These are phyloP conservation scores for Drosophila borealis DNA, from an alignment of 2,888 invertebrate species.

Conservation along the genomic window DNA sequence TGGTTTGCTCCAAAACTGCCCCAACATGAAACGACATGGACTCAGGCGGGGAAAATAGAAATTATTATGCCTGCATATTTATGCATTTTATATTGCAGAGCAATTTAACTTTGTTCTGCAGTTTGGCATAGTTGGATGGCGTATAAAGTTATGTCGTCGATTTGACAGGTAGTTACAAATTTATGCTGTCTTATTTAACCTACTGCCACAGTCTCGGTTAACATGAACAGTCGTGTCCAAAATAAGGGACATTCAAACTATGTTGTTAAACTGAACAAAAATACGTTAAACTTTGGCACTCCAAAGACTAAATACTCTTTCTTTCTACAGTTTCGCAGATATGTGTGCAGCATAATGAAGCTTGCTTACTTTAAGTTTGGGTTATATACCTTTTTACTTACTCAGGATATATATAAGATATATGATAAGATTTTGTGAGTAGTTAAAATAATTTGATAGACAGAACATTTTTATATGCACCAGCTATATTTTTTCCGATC, in stretches of 20 bases:
- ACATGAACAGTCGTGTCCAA: background rate
- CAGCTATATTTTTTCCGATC: too few relatives aligned
- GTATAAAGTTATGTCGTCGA: constrained; percentile 34
- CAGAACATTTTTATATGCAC: too few relatives aligned
- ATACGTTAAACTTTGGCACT: too few relatives aligned
- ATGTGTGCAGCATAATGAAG: too few relatives aligned
- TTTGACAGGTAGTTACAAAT: constrained; percentile 24
- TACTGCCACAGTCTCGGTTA: constrained; percentile 12
- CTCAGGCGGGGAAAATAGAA: constrained; percentile 11
- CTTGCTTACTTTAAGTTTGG: too few relatives aligned
- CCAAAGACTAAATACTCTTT: too few relatives aligned
- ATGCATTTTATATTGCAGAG: constrained; percentile 39
- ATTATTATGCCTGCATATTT: constrained; percentile 25
- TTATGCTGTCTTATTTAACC: constrained; percentile 26
- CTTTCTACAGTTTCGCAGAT: too few relatives aligned
- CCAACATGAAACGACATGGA: constrained; percentile 64
- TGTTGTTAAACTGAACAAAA: too few relatives aligned
- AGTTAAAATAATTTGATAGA: too few relatives aligned
- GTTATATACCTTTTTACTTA: too few relatives aligned
- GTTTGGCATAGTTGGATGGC: constrained; percentile 42
- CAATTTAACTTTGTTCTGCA: constrained; percentile 62
- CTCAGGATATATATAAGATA: too few relatives aligned
- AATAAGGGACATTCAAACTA: background rate
- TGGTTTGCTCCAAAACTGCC: constrained; percentile 58
- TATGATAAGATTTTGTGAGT: too few relatives aligned